Conservation (phyloP, 2,113 vertebrate genomes). For the Papio anubis region DNA sequence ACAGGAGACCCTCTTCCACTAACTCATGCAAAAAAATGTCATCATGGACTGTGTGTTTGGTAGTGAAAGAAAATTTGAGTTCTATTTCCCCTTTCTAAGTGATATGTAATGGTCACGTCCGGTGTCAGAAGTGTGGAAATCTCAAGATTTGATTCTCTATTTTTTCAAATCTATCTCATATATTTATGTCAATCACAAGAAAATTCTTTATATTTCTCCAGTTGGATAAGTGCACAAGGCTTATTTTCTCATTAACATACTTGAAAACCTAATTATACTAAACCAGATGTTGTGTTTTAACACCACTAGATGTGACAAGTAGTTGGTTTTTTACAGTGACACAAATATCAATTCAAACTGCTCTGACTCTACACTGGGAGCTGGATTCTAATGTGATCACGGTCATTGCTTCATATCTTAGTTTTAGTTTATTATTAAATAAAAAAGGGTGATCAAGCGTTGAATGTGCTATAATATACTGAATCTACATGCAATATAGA, state of each 20-base stretch:
- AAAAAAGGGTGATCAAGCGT: neutral
- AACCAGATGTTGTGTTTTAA: slow-evolving; percentile 68
- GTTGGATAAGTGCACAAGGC: slow-evolving; percentile 57
- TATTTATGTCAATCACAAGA: slow-evolving; percentile 59
- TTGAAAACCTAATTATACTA: slow-evolving; percentile 73
- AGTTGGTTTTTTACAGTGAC: slow-evolving; percentile 61
- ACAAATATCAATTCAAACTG: slow-evolving; percentile 58
- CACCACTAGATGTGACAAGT: slow-evolving; percentile 48
- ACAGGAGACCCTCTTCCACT: neutral
- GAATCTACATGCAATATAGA: neutral
- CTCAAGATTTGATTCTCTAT: neutral
- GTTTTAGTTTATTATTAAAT: slow-evolving; percentile 61
- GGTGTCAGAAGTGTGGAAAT: neutral
- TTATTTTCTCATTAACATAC: slow-evolving; percentile 66
- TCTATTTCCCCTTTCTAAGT: neutral
- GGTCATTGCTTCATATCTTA: neutral
- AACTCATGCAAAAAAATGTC: neutral
- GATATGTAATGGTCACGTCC: neutral
- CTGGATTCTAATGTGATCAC: neutral
- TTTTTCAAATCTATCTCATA: neutral
- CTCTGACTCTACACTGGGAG: neutral
- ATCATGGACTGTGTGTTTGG: neutral
- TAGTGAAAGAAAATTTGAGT: neutral
- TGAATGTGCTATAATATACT: neutral
- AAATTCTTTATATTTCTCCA: slow-evolving; percentile 18